Base-by-base conservation (phyloP, 92 coral and sea anemone genomes). In the Bergia puertoricense region DNA sequence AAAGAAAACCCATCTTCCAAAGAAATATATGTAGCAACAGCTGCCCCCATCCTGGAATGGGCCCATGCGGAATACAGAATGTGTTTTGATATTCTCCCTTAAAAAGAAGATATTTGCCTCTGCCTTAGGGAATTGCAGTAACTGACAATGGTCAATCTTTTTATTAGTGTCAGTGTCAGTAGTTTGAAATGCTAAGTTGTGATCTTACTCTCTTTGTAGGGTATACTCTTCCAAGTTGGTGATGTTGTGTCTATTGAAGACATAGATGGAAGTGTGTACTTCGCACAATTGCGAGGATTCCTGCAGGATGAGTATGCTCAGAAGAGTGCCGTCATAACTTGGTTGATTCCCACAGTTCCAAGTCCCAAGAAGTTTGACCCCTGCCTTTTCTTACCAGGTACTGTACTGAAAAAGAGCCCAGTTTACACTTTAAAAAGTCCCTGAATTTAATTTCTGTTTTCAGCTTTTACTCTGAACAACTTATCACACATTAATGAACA, bases 171-270 rank as follows among this genome's bases (percentile, higher is more conserved):
- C 57, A 41, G 40, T 42, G 69, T 37, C 4, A 37, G n/a, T 62
- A 22, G 18, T 67, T 22, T 2, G 20, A 10, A 41, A 6, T 14
- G 30, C 30, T 30, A 30, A 30, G 30, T 88, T 18, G 15, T 50
- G 71, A 20, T 43, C 44, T 74, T 23, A 7, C 5, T 79, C 46
- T 41, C 44, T 20, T 20, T 72, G 73, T 36, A 97, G 99, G 94
- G 94, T 68, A 91, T 97, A 43, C 90, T 97, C 56, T 97, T 95
- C 89, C 99, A 97, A 92, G 95, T 93, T 85, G 99, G 99, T 16
- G 99, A 97, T 85, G 92, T 97, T 18, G 98, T 97, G 18, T 97
- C 99, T 11, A 90, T 97, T 74, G 98, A 97, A 80, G 99, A 97
- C 80, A 89, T 95, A 74, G 98, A 95, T 56, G 99, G 97, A 45